Evolutionary conservation across 2,797 vertebrate species (phyloP).

Genomic region (Dryobates pubescens): DNA sequence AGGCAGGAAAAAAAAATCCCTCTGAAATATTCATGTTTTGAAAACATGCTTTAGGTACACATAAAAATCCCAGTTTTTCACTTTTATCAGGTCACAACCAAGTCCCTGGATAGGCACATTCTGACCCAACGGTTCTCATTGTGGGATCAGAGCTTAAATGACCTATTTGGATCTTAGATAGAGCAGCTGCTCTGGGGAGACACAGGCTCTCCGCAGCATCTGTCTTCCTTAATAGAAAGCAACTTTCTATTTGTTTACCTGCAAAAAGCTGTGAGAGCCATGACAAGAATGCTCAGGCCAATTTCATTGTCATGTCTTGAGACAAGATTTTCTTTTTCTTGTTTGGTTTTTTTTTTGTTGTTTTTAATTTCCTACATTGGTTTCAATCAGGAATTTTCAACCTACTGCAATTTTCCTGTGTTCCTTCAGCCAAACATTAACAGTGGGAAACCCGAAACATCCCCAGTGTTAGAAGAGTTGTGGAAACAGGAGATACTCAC

Average conservation of each 20-base stretch:
- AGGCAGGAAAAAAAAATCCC: conserved; percentile 1
- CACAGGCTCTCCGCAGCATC: conserved; percentile 43
- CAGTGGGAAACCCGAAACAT: conserved; percentile 48
- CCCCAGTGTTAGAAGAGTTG: not conserved
- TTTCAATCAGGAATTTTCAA: conserved; percentile 2
- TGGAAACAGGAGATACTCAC: conserved; percentile 25
- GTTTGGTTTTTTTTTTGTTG: not conserved
- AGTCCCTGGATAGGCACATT: conserved; percentile 48
- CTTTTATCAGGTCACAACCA: conserved; percentile 56
- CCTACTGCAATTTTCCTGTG: not conserved
- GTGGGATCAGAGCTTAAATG: conserved; percentile 53
- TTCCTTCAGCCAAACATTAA: conserved; percentile 5
- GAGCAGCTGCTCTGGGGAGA: conserved; percentile 59
- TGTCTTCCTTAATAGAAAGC: conserved; percentile 60
- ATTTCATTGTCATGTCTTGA: not conserved
- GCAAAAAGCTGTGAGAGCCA: conserved; percentile 7
- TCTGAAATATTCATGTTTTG: conserved; percentile 57
- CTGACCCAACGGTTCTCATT: conserved; percentile 45
- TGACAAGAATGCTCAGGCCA: not conserved
- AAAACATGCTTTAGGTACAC: conserved; percentile 14
- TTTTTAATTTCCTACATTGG: not conserved
- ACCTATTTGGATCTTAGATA: conserved; percentile 58
- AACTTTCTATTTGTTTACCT: conserved; percentile 51
- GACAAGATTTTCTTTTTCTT: not conserved
- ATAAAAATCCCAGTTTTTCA: conserved; percentile 27